Base-by-base conservation (phyloP, 2,888 invertebrate genomes). In the Pyrgus malvae region DNA sequence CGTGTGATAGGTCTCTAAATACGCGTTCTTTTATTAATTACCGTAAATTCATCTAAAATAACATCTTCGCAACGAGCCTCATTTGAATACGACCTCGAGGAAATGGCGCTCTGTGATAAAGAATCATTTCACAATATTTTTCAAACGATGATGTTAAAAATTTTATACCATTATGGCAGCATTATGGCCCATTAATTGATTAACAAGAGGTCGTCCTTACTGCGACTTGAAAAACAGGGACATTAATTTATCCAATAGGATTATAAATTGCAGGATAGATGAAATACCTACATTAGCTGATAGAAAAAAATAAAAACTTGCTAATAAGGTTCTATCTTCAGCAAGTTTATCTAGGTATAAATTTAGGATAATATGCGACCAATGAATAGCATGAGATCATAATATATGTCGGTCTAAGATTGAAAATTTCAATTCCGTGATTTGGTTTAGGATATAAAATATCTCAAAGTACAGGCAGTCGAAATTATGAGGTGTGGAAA, bases 171-270 rank as follows among this genome's bases (percentile, higher is more conserved):
- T 33, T n/a, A 45, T 9, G 31, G 9, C 21, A 12, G 21, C 21
- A 17, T 45, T 45, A 45, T 45, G 21, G 45, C 12, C 21, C 33
- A 45, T 45, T 45, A 45, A 45, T 45, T 45, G 31, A 31, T 45
- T 12, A 45, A 17, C 29, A 31, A 31, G 31, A 45, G 11, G 29
- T 31, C 12, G 44, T 45, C 44, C 44, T 44, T 27, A 29, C 19
- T 27, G 6, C 1, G 16, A 42, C 42, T 27, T 27, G 27, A 16
- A 29, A 42, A 16, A 27, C 29, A 8, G 44, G 17, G 19, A 29
- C 19, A 44, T 44, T 29, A 44, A 29, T 17, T 29, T 42, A 44
- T n/a, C 11, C 27, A 44, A 17, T 29, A 44, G 11, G 29, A 29
- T 17, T 44, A 29, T 16, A 11, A 44, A 44, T 44, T 4, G 9